These are phyloP conservation scores for Nudaria mundana DNA, from an alignment of 2,888 invertebrate species.

Conservation along the genomic window DNA sequence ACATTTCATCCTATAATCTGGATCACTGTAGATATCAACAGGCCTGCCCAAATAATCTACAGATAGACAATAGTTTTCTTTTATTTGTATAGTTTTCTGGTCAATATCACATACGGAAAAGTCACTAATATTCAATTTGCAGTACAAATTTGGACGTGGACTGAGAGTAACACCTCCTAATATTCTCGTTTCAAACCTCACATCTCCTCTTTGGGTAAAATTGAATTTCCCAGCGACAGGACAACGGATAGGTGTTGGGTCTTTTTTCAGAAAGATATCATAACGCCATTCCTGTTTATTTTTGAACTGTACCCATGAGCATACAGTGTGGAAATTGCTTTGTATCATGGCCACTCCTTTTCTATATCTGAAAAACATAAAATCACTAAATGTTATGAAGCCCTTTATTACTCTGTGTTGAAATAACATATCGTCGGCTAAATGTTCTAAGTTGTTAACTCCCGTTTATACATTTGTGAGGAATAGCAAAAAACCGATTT, in stretches of 20 bases:
- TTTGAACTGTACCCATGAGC: slow-evolving; percentile 96
- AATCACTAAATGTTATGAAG: not conserved
- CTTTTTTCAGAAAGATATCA: slow-evolving; percentile 90
- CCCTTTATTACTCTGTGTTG: not conserved
- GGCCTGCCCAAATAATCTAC: slow-evolving; percentile 97
- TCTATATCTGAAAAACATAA: slow-evolving; percentile 83
- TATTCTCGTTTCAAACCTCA: slow-evolving; percentile 95
- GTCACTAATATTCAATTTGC: slow-evolving; percentile 96
- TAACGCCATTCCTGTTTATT: slow-evolving; percentile 93
- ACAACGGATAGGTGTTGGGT: slow-evolving; percentile 95
- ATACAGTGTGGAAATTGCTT: slow-evolving; percentile 95
- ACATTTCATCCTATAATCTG: slow-evolving; percentile 98
- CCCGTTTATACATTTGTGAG: no score
- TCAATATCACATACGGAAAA: slow-evolving; percentile 97
- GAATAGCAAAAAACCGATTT: no score
- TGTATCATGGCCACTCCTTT: slow-evolving; percentile 94
- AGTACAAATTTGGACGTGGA: slow-evolving; percentile 95
- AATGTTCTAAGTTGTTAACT: no score
- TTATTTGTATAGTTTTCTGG: slow-evolving; percentile 95
- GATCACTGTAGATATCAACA: slow-evolving; percentile 97
- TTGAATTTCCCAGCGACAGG: slow-evolving; percentile 98
- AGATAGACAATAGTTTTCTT: slow-evolving; percentile 97
- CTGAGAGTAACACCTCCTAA: slow-evolving; percentile 96
- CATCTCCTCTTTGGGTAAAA: slow-evolving; percentile 95
- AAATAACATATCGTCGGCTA: no score